Evolutionary conservation across 2,797 vertebrate genomes (phyloP).

Genomic region (Mormyrus proboscirostris): DNA sequence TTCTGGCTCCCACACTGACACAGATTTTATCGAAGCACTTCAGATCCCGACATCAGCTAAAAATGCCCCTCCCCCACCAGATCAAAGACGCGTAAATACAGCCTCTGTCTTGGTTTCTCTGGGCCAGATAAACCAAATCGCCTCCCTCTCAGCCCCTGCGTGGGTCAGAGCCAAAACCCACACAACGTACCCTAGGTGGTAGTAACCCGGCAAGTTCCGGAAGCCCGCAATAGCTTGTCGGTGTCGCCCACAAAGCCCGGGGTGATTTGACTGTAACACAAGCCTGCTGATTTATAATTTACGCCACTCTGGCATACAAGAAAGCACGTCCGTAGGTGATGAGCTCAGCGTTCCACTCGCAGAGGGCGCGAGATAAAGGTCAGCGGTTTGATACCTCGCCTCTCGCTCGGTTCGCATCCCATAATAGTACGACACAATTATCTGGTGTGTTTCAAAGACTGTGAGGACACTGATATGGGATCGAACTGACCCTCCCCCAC

Average conservation of each 20-base stretch:
- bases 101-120: slow-evolving; percentile 18
- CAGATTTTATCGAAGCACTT: neutral
- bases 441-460: neutral
- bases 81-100: neutral
- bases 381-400: slow-evolving; percentile 48
- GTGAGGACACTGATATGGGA: neutral
- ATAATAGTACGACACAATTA: neutral
- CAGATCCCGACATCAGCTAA: neutral
- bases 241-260: slow-evolving; percentile 42
- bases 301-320: slow-evolving; percentile 38
- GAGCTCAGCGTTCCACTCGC: neutral
- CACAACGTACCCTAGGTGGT: slow-evolving; percentile 31
- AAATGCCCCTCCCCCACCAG: neutral
- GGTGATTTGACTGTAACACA: slow-evolving; percentile 43
- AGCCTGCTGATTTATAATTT: slow-evolving; percentile 61
- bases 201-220: slow-evolving; percentile 38
- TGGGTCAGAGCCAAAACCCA: slow-evolving; percentile 25
- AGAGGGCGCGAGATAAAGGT: slow-evolving; percentile 51
- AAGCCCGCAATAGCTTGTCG: slow-evolving; percentile 36
- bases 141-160: slow-evolving; percentile 10
- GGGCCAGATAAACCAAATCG: slow-evolving; percentile 26
- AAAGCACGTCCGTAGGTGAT: neutral
- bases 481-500: neutral
- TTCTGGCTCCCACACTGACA: neutral
- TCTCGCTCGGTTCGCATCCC: slow-evolving; percentile 34